A percentile compares a stretch with the other conserved stretches of the same genome.
Conservation (phyloP, 2,888 invertebrate species). For the Dermolepida albohirtum region DNA sequence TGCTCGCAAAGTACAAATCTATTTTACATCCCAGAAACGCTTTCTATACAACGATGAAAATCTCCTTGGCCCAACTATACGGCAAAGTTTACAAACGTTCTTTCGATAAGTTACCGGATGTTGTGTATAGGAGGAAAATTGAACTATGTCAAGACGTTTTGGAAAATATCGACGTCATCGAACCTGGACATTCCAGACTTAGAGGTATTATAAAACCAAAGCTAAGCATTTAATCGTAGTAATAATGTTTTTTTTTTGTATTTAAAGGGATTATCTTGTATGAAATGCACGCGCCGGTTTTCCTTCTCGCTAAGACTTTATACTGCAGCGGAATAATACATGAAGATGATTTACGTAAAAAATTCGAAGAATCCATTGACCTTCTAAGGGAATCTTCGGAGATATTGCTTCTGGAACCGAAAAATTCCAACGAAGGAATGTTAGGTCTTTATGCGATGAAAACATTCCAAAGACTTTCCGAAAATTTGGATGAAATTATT, state of each 20-base stretch:
- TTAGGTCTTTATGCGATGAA: conserved; percentile 71
- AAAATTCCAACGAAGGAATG: conserved; percentile 74
- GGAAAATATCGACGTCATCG: conserved; percentile 76
- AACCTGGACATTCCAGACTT: conserved; percentile 82
- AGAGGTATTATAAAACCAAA: conserved; percentile 68
- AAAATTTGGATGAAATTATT: conserved; percentile 56
- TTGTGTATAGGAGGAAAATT: conserved; percentile 79
- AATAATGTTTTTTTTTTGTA: conserved; percentile 25
- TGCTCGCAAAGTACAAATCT: conserved; percentile 54
- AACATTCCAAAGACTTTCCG: conserved; percentile 62
- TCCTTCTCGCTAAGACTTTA: conserved; percentile 76
- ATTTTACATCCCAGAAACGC: conserved; percentile 84
- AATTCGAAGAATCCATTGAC: conserved; percentile 73
- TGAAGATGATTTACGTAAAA: conserved; percentile 71
- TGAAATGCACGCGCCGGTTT: conserved; percentile 83
- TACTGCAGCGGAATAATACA: conserved; percentile 72
- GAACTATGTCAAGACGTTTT: conserved; percentile 78
- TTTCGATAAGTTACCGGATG: conserved; percentile 78
- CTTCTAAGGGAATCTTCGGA: conserved; percentile 73
- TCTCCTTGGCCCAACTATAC: conserved; percentile 81
- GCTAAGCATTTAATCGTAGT: neutral
- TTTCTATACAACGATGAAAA: conserved; percentile 74
- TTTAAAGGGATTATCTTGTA: conserved; percentile 78
- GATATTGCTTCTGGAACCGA: conserved; percentile 77
- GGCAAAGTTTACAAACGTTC: conserved; percentile 80